Conservation (phyloP, 2,888 invertebrate genomes). For the Hydriomena furcata region DNA sequence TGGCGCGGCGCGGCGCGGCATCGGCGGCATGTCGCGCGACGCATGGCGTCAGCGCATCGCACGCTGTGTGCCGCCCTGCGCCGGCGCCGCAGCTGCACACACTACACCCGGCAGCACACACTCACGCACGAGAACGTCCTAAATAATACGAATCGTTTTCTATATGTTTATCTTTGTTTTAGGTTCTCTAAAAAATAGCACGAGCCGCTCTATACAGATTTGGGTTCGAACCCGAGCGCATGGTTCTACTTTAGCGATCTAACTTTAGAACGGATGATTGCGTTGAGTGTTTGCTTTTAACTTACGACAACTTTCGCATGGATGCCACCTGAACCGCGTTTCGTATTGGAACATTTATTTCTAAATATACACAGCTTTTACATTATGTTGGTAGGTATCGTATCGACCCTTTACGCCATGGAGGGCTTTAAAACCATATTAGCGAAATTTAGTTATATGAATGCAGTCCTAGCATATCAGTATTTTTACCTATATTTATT, state of each 20-base stretch:
- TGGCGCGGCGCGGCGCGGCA: constrained; percentile 64
- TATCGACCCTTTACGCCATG: too few relatives aligned
- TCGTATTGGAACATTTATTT: too few relatives aligned
- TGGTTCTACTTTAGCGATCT: background rate
- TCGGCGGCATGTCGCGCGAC: constrained; percentile 64
- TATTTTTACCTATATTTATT: too few relatives aligned
- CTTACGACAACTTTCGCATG: background rate
- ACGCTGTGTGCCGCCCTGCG: constrained; percentile 45
- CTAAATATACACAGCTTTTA: too few relatives aligned
- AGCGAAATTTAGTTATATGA: too few relatives aligned
- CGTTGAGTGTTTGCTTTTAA: background rate
- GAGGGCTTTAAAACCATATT: too few relatives aligned
- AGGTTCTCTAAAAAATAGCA: background rate
- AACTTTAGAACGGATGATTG: background rate
- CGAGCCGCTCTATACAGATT: background rate
- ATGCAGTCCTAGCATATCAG: too few relatives aligned
- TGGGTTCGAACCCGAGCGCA: background rate
- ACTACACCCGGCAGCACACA: background rate
- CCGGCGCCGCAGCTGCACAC: constrained; percentile 27
- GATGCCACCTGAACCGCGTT: background rate
- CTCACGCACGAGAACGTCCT: background rate
- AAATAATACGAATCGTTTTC: too few relatives aligned
- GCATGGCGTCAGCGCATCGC: constrained; percentile 71
- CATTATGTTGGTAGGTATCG: too few relatives aligned
- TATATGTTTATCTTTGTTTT: too few relatives aligned